Conservation (phyloP, 1,140 invertebrate genomes). For the Eubasilissa regina region DNA sequence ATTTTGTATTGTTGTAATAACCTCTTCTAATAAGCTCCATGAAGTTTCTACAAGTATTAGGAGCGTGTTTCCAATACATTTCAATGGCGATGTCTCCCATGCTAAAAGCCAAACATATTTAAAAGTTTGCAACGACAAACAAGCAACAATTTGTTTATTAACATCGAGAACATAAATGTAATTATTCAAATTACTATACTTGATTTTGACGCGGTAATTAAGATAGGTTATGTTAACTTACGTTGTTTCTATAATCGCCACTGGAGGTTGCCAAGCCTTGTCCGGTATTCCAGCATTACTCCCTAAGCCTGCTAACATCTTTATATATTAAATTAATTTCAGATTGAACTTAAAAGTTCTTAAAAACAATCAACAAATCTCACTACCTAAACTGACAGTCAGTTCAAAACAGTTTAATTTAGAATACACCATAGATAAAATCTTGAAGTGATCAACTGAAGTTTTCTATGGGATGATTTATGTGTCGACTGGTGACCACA, state of each 20-base stretch:
- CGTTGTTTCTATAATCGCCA: conserved; percentile 86
- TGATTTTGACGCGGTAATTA: too few species aligned
- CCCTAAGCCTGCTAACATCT: conserved; percentile 46
- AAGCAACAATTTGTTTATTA: neutral
- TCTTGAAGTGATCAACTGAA: too few species aligned
- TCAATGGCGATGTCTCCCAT: conserved; percentile 95
- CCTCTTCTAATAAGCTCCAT: conserved; percentile 92
- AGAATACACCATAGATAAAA: too few species aligned
- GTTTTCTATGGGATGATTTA: too few species aligned
- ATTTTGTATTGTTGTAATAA: conserved; percentile 97
- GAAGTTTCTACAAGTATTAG: conserved; percentile 96
- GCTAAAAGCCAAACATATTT: conserved; percentile 71
- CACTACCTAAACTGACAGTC: too few species aligned
- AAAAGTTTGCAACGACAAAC: neutral
- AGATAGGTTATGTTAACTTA: conserved; percentile 66
- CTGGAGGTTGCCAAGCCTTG: conserved; percentile 89
- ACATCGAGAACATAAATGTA: conserved; percentile 3
- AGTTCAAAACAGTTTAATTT: too few species aligned
- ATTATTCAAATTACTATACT: too few species aligned
- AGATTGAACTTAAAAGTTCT: too few species aligned
- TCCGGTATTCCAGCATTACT: conserved; percentile 81
- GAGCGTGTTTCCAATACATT: conserved; percentile 98
- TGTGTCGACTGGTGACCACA: too few species aligned
- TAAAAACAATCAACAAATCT: too few species aligned
- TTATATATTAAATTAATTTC: neutral